phyloP scores from a whole-genome alignment of 1,140 invertebrate species.

The Zaprionus vittiger region DNA sequence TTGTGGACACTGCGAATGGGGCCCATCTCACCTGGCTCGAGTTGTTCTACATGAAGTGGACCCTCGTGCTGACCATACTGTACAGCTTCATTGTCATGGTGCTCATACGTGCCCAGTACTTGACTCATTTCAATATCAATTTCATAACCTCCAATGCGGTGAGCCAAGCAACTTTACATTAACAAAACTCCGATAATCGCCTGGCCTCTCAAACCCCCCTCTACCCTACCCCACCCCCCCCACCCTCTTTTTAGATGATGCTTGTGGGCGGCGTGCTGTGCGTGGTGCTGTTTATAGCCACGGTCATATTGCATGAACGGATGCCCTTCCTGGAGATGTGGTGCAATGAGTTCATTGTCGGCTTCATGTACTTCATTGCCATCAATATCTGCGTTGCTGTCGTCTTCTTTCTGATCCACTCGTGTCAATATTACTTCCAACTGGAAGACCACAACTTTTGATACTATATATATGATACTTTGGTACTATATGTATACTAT shows the following conservation, averaged over 20 bases:
- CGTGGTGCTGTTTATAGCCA: constrained; percentile 34
- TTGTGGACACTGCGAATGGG: constrained; percentile 26
- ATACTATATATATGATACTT: background rate
- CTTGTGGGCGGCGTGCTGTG: constrained; percentile 45
- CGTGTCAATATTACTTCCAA: constrained; percentile 45
- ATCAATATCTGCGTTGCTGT: constrained; percentile 45
- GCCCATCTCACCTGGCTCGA: constrained; percentile 48
- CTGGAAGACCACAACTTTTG: constrained; percentile 16
- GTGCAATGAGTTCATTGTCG: constrained; percentile 54
- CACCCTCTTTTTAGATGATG: constrained; percentile 46
- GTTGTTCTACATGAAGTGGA: constrained; percentile 59
- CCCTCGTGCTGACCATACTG: constrained; percentile 52
- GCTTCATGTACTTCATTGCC: constrained; percentile 54
- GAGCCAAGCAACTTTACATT: constrained; percentile 1
- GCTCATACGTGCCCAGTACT: constrained; percentile 51
- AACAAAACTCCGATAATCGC: background rate
- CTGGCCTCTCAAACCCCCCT: no score
- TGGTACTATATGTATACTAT: background rate
- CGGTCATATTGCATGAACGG: constrained; percentile 40
- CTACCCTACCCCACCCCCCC: no score
- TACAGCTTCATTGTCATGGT: constrained; percentile 52
- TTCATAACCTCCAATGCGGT: constrained; percentile 53
- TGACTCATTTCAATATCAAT: constrained; percentile 55
- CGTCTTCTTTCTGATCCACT: constrained; percentile 50
- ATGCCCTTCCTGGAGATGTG: constrained; percentile 49